Base-by-base conservation (phyloP, 2,888 invertebrate species). In the Acleris emargana region DNA sequence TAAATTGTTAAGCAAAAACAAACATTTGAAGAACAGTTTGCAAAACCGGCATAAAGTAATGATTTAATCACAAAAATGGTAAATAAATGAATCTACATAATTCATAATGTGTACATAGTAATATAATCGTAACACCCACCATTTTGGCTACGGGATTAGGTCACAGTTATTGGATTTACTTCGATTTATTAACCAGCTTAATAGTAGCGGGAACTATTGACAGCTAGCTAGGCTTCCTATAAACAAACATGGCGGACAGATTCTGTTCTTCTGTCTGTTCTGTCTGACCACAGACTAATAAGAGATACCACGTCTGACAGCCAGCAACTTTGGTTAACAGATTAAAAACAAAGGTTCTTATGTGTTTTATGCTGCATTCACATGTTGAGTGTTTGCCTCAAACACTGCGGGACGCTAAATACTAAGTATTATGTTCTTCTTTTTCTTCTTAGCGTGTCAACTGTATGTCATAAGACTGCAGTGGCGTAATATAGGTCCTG, bases 91-190 rank as follows among this genome's bases (percentile, higher is more conserved):
- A 52, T 28, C 52, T 52, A 5, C 22, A 52, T 25, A 17, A 52
- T 13, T 38, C 13, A 38, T 13, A 38, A 5, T 11, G 43, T 5
- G 6, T n/a, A 11, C n/a, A n/a, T 43, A 4, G 5, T 9, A 17
- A 58, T 52, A 51, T 38, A 11, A 25, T 22, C 7, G 11, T 17
- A 45, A 51, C 52, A 76, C 75, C 69, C 72, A 83, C 86, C 86
- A 86, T 86, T 80, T 84, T 86, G 71, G 25, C 45, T 28, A 53
- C 42, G 32, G 64, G 86, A 86, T 86, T 76, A 63, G 20, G 11
- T 7, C 22, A 59, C 42, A 70, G 73, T 66, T 71, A 54, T 57
- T 45, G 51, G 81, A 82, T 83, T 57, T 58, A 71, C 42, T 47
- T 17, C 16, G 38, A 32, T 58, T 2, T 60, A 38, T 53, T n/a